Conservation (phyloP, 2,113 vertebrate species). For the Irena cyanogastra region DNA sequence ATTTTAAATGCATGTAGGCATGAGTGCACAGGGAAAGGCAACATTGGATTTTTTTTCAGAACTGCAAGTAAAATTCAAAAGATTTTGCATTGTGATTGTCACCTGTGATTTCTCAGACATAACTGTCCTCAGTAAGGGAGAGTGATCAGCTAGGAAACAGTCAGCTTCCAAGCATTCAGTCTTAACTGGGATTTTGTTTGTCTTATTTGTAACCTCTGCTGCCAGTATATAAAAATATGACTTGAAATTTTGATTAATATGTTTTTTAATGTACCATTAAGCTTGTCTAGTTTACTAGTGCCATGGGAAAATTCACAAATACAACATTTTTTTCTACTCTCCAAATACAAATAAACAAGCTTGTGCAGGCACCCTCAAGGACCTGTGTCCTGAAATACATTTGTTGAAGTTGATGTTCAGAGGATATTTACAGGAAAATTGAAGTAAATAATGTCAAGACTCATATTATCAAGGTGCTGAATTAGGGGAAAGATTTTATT, state of each 20-base stretch:
- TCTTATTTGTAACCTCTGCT: neutral
- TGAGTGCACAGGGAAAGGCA: neutral
- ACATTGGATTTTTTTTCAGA: neutral
- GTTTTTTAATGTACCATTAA: slow-evolving; percentile 31
- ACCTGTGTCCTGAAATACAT: neutral
- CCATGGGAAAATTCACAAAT: slow-evolving; percentile 13
- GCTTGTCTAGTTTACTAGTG: slow-evolving; percentile 20
- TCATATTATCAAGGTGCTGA: neutral
- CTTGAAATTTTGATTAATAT: slow-evolving; percentile 39
- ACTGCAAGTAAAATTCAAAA: neutral
- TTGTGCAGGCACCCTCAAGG: slow-evolving; percentile 1
- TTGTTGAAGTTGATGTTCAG: slow-evolving; percentile 10
- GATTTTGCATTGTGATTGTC: neutral
- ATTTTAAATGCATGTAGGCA: neutral
- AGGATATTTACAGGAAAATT: neutral
- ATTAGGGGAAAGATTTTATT: neutral
- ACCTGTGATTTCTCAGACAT: neutral
- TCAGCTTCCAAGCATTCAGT: neutral
- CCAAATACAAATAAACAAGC: slow-evolving; percentile 5
- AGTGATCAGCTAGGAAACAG: neutral
- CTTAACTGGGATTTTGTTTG: neutral
- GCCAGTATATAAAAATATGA: neutral
- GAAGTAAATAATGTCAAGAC: neutral
- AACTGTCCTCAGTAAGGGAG: neutral
- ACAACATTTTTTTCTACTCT: neutral